A percentile compares a stretch with the other conserved stretches of the same genome.
These are phyloP conservation scores for Axinella damicornis DNA, from an alignment of 37 sponge, comb jelly and placozoan species.

Conservation along the genomic window DNA sequence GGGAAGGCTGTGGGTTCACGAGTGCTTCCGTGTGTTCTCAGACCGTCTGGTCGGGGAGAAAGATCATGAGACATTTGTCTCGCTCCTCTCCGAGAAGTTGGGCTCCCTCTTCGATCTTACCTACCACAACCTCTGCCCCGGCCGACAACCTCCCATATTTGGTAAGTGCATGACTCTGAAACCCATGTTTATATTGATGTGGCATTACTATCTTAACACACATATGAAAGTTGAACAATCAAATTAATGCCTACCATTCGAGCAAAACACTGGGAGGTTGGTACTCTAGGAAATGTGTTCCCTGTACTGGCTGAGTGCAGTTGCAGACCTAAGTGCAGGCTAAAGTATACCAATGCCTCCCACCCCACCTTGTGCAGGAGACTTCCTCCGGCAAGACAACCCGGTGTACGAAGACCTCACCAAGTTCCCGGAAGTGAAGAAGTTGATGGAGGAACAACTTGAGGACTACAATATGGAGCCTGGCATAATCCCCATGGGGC, in stretches of 20 bases:
- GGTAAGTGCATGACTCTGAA: conserved; percentile 32
- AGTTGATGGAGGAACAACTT: conserved; percentile 90
- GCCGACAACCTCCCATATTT: conserved; percentile 90
- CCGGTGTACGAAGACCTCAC: conserved; percentile 94
- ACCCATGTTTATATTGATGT: not conserved
- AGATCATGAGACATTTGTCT: conserved; percentile 87
- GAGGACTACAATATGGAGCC: conserved; percentile 99
- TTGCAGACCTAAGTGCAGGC: too few species aligned
- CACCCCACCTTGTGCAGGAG: conserved; percentile 24
- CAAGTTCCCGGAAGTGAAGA: conserved; percentile 90
- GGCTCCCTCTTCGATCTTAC: conserved; percentile 94
- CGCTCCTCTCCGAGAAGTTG: conserved; percentile 90
- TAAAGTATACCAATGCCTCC: too few species aligned
- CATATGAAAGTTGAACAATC: not conserved
- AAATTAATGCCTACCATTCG: not conserved
- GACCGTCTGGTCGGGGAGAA: conserved; percentile 94
- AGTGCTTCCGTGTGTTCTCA: conserved; percentile 97
- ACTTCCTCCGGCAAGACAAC: conserved; percentile 80
- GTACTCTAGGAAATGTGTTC: too few species aligned
- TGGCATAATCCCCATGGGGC: conserved; percentile 93
- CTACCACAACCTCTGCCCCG: conserved; percentile 93
- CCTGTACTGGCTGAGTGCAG: too few species aligned
- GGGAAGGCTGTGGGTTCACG: conserved; percentile 98
- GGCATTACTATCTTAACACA: not conserved
- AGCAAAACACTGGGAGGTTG: too few species aligned